These are phyloP conservation scores for Ganaspis brasiliensis DNA, from an alignment of 2,888 invertebrate species.

Conservation along the genomic window DNA sequence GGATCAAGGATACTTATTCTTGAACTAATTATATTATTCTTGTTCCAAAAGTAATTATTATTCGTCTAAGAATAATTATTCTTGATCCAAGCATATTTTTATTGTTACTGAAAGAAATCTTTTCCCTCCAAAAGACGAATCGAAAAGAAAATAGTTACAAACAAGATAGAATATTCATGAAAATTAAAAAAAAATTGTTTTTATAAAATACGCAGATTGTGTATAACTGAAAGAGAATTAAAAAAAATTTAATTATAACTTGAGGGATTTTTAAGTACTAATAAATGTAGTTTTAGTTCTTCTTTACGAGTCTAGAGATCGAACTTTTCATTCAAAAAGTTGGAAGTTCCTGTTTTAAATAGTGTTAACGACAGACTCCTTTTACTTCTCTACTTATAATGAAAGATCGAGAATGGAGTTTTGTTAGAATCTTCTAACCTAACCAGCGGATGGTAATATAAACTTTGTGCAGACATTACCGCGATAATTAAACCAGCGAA, in stretches of 20 bases:
- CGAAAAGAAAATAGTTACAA: no score
- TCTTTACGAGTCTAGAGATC: constrained; percentile 3
- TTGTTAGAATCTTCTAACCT: constrained; percentile 31
- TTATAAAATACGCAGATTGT: not conserved
- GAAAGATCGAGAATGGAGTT: constrained; percentile 5
- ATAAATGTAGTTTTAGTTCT: not conserved
- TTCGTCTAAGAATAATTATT: no score
- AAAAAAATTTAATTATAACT: not conserved
- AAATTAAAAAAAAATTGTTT: no score
- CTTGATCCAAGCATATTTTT: no score
- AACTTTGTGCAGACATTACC: constrained; percentile 61
- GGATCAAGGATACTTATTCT: no score
- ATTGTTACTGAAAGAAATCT: no score
- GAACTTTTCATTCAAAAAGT: constrained; percentile 27
- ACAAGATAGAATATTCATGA: no score
- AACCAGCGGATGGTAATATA: constrained; percentile 55
- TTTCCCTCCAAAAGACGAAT: no score
- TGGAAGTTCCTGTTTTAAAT: constrained; percentile 18
- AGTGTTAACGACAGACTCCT: constrained; percentile 11
- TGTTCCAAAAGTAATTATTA: no score
- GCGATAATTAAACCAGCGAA: constrained; percentile 66
- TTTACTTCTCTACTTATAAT: constrained; percentile 9
- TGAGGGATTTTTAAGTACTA: not conserved
- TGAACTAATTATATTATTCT: no score
- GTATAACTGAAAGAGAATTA: not conserved